Conservation (phyloP, 64 coral and sea anemone genomes). For the Stylophora pistillata region DNA sequence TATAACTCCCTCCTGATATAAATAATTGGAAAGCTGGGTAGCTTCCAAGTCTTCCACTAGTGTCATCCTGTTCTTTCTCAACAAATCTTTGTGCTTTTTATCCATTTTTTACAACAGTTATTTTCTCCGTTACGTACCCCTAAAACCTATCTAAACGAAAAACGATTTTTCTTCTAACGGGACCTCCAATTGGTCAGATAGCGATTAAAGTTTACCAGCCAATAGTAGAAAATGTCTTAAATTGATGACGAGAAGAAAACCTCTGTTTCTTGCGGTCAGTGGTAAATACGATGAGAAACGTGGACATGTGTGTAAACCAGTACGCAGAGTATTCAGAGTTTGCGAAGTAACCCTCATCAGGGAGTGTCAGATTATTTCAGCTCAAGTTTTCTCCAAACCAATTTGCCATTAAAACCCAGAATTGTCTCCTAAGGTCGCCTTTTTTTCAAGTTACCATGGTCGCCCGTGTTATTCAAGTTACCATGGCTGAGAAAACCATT, state of each 20-base stretch:
- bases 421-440: no score
- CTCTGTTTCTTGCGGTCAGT: constrained; percentile 31
- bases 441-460: no score
- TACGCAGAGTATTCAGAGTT: no score
- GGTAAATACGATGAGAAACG: no score
- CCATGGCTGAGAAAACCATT: no score
- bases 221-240: constrained; percentile 46
- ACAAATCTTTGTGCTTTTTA: constrained; percentile 66
- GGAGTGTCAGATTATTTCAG: no score
- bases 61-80: constrained; percentile 73
- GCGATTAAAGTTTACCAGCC: neutral
- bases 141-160: neutral
- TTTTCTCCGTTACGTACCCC: neutral
- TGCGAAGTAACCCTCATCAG: no score
- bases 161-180: neutral
- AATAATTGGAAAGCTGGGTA: constrained; percentile 43
- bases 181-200: constrained; percentile 3
- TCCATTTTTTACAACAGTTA: constrained; percentile 56
- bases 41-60: constrained; percentile 84
- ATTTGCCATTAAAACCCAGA: no score
- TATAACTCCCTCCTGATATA: constrained; percentile 69
- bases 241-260: neutral
- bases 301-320: no score
- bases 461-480: no score
- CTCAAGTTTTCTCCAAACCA: no score